A percentile compares a stretch with the other conserved stretches of the same genome.
Evolutionary conservation across 2,888 invertebrate species (phyloP).

Genomic region (Luperina testacea): DNA sequence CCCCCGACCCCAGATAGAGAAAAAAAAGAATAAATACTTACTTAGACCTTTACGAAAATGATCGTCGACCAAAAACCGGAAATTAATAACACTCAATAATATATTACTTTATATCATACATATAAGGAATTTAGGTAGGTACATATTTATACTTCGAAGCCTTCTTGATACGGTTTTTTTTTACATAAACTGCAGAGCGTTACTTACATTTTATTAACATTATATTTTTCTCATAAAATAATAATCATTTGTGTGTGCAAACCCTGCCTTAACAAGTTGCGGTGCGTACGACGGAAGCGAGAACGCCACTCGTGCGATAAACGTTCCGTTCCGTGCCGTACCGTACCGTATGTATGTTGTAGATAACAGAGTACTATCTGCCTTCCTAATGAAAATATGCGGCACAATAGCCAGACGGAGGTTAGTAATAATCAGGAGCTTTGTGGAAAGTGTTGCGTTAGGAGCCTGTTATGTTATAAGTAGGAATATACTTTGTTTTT

Average conservation of each 20-base stretch:
- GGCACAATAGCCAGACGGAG: conserved; percentile 39
- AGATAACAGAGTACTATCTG: conserved; percentile 52
- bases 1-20: too few species aligned
- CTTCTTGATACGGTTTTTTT: neutral
- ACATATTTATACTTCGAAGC: neutral
- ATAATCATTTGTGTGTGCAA: neutral
- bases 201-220: neutral
- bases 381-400: conserved; percentile 51
- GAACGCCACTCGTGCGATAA: conserved; percentile 79
- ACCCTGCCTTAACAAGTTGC: conserved; percentile 34
- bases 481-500: conserved; percentile 2
- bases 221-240: neutral
- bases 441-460: conserved; percentile 33
- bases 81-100: neutral
- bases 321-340: conserved; percentile 57
- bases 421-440: conserved; percentile 39
- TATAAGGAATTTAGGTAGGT: neutral
- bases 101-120: too few species aligned
- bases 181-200: neutral
- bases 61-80: neutral
- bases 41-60: neutral
- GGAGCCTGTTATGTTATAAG: conserved; percentile 7
- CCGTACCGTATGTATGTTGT: conserved; percentile 43
- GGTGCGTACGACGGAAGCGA: conserved; percentile 77
- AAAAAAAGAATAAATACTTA: too few species aligned